A percentile compares a stretch with the other conserved stretches of the same genome.
Evolutionary conservation across 2,113 vertebrate species (phyloP).

Genomic region (Lutjanus erythropterus): DNA sequence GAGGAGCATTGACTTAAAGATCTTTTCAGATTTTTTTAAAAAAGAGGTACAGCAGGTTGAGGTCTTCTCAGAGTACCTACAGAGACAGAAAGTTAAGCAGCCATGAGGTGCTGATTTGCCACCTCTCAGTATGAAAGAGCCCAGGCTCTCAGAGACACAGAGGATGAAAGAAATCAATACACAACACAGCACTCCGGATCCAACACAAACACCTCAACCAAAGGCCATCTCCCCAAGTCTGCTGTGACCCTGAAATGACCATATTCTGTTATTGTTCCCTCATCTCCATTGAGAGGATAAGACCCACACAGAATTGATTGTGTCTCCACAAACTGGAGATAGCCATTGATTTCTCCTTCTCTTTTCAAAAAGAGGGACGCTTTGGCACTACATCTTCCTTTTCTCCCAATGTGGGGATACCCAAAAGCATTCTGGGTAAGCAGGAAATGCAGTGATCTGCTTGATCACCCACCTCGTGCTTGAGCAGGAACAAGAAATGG

Average conservation of each 20-base stretch:
- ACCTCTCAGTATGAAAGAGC: slow-evolving; percentile 17
- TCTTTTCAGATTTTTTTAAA: too few species aligned
- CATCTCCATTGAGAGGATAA: slow-evolving; percentile 67
- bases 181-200: slow-evolving; percentile 54
- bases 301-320: slow-evolving; percentile 60
- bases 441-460: slow-evolving; percentile 16
- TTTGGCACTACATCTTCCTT: slow-evolving; percentile 65
- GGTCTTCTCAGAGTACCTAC: background rate
- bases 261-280: slow-evolving; percentile 70
- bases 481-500: slow-evolving; percentile 4
- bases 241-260: slow-evolving; percentile 72
- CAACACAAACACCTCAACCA: slow-evolving; percentile 53
- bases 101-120: slow-evolving; percentile 38
- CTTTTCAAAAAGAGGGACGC: slow-evolving; percentile 42
- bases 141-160: slow-evolving; percentile 26
- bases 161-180: slow-evolving; percentile 69
- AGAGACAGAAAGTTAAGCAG: slow-evolving; percentile 38
- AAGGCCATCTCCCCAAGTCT: slow-evolving; percentile 54
- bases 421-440: slow-evolving; percentile 45
- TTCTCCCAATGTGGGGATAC: background rate
- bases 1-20: background rate
- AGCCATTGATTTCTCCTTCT: slow-evolving; percentile 70
- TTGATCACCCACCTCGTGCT: slow-evolving; percentile 30
- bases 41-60: background rate
- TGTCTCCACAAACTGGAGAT: slow-evolving; percentile 57